These are phyloP conservation scores for Vidua chalybeata DNA, from an alignment of 2,113 vertebrate genomes.

Conservation along the genomic window DNA sequence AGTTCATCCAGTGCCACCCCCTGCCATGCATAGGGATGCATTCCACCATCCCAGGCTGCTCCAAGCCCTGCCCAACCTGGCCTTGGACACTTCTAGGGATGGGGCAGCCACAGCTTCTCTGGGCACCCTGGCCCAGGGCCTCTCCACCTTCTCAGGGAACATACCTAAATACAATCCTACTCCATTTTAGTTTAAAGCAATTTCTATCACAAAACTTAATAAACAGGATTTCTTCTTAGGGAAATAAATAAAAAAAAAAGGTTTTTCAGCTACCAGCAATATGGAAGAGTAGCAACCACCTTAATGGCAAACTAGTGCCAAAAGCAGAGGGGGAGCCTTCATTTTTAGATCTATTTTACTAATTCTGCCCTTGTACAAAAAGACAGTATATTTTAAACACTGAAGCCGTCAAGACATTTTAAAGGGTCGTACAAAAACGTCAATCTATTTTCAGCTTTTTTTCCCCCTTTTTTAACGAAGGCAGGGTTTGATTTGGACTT, in stretches of 20 bases:
- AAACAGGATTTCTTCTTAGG: not conserved
- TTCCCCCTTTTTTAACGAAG: rapidly evolving
- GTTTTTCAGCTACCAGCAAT: not conserved
- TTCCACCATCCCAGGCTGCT: not conserved
- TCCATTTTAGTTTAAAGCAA: not conserved
- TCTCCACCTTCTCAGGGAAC: not conserved
- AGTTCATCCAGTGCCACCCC: not conserved
- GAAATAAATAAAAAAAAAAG: not conserved
- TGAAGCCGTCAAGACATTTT: not conserved
- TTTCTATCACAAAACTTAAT: not conserved
- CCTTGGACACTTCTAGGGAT: not conserved
- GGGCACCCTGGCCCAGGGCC: not conserved
- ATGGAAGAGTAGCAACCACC: rapidly evolving
- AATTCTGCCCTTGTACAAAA: not conserved
- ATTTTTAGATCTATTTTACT: not conserved
- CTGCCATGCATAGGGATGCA: not conserved
- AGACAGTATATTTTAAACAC: not conserved
- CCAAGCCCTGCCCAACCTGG: not conserved
- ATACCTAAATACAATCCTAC: not conserved
- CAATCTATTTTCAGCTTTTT: not conserved
- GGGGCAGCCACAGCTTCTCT: not conserved
- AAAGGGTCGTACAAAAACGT: not conserved
- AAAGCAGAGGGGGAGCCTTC: not conserved
- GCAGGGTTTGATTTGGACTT: not conserved
- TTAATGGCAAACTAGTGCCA: not conserved